These are phyloP conservation scores for Amphipoea lucens DNA, from an alignment of 2,888 invertebrate genomes.

Conservation along the genomic window DNA sequence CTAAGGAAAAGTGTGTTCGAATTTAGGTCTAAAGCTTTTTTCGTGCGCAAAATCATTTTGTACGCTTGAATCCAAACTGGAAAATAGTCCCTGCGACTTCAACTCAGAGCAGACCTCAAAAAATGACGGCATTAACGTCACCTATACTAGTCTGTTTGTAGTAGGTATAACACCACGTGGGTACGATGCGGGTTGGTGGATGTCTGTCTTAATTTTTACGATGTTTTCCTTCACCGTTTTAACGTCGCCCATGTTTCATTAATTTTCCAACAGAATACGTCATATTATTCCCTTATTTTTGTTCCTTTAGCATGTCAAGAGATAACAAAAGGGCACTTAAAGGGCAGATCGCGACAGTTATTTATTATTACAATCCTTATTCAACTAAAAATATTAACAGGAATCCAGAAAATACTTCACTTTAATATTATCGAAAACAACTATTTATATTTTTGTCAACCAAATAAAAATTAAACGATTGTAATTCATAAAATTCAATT, in stretches of 20 bases:
- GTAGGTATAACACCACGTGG: too few species aligned
- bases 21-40: neutral
- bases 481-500: conserved; percentile 39
- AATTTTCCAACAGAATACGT: conserved; percentile 2
- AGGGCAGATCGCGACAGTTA: conserved; percentile 20
- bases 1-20: neutral
- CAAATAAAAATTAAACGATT: conserved; percentile 20
- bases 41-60: neutral
- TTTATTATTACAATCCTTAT: neutral
- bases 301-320: neutral
- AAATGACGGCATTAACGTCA: neutral
- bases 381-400: conserved; percentile 28
- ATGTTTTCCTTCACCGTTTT: neutral
- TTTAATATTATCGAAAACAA: neutral
- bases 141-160: neutral
- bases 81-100: neutral
- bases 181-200: too few species aligned
- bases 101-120: neutral
- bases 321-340: conserved; percentile 40
- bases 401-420: neutral
- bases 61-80: neutral
- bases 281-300: conserved; percentile 5
- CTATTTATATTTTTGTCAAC: conserved; percentile 30
- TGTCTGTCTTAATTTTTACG: neutral
- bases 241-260: conserved; percentile 1